phyloP scores from a whole-genome alignment of 2,797 vertebrate genomes.

The Enteromius mattozi region DNA sequence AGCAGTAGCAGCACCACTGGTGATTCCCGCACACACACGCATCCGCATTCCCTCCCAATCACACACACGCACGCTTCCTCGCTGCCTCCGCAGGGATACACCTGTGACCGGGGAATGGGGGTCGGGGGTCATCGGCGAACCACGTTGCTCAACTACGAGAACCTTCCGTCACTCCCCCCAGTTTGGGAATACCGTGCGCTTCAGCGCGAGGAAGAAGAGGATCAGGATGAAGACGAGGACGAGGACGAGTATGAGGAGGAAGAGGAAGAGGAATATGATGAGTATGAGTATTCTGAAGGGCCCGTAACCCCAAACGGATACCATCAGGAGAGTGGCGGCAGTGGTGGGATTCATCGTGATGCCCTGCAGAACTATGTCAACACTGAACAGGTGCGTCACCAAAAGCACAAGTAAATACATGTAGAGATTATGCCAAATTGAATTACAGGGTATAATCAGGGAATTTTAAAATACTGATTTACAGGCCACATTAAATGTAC shows the following conservation, averaged over 20 bases:
- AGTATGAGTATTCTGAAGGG: constrained; percentile 83
- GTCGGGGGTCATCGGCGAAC: constrained; percentile 83
- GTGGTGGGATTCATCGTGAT: constrained; percentile 84
- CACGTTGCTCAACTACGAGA: constrained; percentile 95
- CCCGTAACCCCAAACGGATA: constrained; percentile 86
- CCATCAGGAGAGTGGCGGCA: constrained; percentile 82
- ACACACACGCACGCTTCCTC: constrained; percentile 72
- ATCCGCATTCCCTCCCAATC: constrained; percentile 63
- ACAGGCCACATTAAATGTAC: neutral
- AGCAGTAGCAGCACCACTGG: constrained; percentile 86
- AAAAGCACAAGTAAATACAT: neutral
- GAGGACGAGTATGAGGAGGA: constrained; percentile 81
- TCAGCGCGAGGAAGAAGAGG: constrained; percentile 83
- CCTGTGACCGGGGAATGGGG: constrained; percentile 74
- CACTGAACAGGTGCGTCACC: constrained; percentile 75
- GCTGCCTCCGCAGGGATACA: constrained; percentile 75
- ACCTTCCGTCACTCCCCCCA: constrained; percentile 91
- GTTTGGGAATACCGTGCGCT: constrained; percentile 91
- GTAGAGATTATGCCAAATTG: neutral
- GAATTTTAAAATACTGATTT: neutral
- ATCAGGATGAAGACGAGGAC: constrained; percentile 73
- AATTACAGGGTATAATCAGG: neutral
- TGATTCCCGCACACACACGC: constrained; percentile 79
- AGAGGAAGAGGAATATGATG: constrained; percentile 79
- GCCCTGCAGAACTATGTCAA: constrained; percentile 91